Conservation (phyloP, 2,797 vertebrate species). For the Garrulus glandarius region DNA sequence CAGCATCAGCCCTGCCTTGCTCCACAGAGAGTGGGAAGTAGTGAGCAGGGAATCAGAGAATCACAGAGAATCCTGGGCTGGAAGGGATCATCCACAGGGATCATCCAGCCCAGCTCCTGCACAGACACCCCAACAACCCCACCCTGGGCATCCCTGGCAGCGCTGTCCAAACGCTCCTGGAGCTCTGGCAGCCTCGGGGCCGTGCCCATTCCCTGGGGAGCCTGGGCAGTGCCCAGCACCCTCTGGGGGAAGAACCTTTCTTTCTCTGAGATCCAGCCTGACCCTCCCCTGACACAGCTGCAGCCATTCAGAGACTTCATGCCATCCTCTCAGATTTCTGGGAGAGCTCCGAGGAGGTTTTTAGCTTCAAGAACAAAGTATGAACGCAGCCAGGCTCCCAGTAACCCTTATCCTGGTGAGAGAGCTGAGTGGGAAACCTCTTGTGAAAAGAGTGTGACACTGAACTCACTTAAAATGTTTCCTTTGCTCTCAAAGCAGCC, state of each 20-base stretch:
- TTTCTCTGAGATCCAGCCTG: rapidly evolving
- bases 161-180: background rate
- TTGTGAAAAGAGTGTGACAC: background rate
- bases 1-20: background rate
- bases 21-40: background rate
- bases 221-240: background rate
- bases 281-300: rapidly evolving
- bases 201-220: background rate
- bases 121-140: background rate
- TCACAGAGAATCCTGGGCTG: background rate
- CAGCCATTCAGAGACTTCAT: background rate
- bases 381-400: background rate
- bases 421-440: background rate
- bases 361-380: background rate
- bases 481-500: background rate
- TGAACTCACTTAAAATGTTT: background rate
- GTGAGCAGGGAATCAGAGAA: background rate
- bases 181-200: background rate
- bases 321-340: background rate
- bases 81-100: background rate
- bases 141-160: background rate
- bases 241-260: background rate
- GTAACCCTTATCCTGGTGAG: background rate
- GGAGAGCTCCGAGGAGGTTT: background rate
- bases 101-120: rapidly evolving